Evolutionary conservation across 2,113 vertebrate species (phyloP).

Genomic region (Forbesichthys agassizii): DNA sequence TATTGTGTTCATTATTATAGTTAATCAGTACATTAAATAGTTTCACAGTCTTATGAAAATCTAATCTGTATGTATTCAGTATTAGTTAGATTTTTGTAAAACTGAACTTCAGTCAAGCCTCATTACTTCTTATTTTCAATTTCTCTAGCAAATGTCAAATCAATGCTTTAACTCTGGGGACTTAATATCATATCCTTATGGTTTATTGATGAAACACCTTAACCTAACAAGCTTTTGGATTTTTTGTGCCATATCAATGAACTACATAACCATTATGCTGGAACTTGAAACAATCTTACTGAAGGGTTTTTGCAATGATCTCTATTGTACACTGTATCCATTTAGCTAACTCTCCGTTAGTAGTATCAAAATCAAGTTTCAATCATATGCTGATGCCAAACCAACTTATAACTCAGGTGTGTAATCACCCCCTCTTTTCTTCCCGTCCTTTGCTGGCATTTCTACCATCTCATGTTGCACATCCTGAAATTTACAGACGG

Average conservation of each 20-base stretch:
- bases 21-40: too few species aligned
- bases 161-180: neutral
- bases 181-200: neutral
- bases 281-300: too few species aligned
- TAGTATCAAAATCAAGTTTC: constrained; percentile 24
- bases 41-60: too few species aligned
- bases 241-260: too few species aligned
- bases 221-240: neutral
- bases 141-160: neutral
- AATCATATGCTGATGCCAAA: neutral
- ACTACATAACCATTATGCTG: too few species aligned
- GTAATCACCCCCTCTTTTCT: constrained; percentile 3
- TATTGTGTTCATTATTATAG: too few species aligned
- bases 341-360: neutral
- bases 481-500: constrained; percentile 52
- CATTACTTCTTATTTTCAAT: too few species aligned
- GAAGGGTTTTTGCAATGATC: neutral
- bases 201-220: neutral
- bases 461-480: constrained; percentile 74
- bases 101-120: too few species aligned
- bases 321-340: neutral
- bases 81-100: too few species aligned
- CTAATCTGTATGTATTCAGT: too few species aligned
- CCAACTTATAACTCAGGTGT: constrained; percentile 17
- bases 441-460: constrained; percentile 30